Percentiles rank a stretch among this genome's conserved stretches.
phyloP scores from a whole-genome alignment of 2,888 invertebrate species.

The Cephonodes hylas region DNA sequence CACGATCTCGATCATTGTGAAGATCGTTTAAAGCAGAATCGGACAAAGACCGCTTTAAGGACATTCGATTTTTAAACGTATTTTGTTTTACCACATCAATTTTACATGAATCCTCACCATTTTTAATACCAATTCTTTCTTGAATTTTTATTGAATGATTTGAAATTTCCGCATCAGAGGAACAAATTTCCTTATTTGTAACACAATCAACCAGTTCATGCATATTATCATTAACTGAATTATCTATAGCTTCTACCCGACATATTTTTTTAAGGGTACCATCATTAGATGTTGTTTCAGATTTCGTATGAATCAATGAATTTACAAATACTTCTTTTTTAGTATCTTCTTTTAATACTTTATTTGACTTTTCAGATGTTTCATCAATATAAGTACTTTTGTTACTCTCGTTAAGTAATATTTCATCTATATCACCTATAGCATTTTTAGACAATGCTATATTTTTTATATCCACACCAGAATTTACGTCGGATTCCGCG shows the following conservation, averaged over 20 bases:
- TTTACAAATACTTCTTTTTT: too few species aligned
- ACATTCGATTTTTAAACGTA: constrained; percentile 22
- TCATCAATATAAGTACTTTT: neutral
- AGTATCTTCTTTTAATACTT: too few species aligned
- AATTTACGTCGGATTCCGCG: neutral
- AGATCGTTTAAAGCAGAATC: constrained; percentile 58
- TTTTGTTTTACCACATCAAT: neutral
- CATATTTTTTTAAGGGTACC: too few species aligned
- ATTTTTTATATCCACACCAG: neutral
- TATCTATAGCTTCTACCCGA: too few species aligned
- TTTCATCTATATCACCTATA: neutral
- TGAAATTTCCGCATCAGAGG: neutral
- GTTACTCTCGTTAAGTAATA: neutral
- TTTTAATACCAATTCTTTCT: neutral
- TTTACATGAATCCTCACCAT: constrained; percentile 12
- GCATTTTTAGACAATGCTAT: neutral
- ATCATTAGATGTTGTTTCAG: too few species aligned
- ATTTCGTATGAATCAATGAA: too few species aligned
- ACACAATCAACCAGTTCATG: neutral
- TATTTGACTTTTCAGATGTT: neutral
- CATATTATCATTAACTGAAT: too few species aligned
- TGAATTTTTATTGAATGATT: neutral
- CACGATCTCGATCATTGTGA: constrained; percentile 30
- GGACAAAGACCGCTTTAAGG: constrained; percentile 65
- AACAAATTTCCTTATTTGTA: neutral